Conservation (phyloP, 2,113 vertebrate species). For the Paracanthobrama guichenoti region DNA sequence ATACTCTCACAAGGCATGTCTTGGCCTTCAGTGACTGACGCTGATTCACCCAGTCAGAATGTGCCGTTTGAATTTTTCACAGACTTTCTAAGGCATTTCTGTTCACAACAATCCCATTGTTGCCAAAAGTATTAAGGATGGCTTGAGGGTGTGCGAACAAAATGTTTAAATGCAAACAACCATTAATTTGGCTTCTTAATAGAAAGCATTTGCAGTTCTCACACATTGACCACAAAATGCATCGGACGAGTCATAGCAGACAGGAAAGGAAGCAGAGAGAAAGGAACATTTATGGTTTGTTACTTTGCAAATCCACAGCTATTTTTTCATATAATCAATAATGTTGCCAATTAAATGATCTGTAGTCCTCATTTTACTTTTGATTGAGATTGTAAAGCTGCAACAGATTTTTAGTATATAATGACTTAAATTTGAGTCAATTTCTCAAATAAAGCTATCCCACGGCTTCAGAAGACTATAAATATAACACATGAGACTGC, state of each 20-base stretch:
- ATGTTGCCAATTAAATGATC: background rate
- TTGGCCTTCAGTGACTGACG: slow-evolving; percentile 6
- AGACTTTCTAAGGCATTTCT: background rate
- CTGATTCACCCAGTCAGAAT: background rate
- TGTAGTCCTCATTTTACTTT: background rate
- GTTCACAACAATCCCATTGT: background rate
- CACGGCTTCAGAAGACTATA: background rate
- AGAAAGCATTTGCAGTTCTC: background rate
- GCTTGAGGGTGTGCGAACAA: background rate
- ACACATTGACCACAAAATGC: background rate
- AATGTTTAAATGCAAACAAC: background rate
- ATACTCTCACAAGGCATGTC: background rate
- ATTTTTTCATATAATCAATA: background rate
- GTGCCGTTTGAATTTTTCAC: background rate
- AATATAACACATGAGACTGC: background rate
- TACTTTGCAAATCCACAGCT: no score
- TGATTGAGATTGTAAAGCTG: background rate
- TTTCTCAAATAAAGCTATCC: background rate
- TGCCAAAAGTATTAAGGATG: background rate
- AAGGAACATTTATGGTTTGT: background rate
- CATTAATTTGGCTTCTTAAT: background rate
- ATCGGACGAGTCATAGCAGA: background rate
- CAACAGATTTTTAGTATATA: background rate
- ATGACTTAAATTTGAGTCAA: background rate
- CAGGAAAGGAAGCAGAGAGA: background rate